Evolutionary conservation across 2,888 invertebrate species (phyloP), one percentile per base, ranked within the genome.

Genomic region (Agelastica alni): DNA sequence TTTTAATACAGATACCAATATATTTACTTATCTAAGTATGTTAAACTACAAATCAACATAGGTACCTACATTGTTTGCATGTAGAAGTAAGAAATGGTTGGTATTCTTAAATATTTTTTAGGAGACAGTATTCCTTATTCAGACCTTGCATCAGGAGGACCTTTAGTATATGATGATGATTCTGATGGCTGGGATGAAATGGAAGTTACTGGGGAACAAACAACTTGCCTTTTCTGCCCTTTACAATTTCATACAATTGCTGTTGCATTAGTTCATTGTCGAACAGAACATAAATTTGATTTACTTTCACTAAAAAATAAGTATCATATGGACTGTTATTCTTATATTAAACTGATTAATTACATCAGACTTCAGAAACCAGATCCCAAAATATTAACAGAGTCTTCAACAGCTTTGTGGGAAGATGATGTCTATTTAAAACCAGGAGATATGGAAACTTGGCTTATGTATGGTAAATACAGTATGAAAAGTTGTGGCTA

Each of bases 311-410:
- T 92, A 28, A 88, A 89, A 74, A 73, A 74, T 2, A 88, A 84
- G 70, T 86, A 87, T 67, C 82, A 82, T 63, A 87, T 93, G 84
- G 91, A 93, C 72, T 87, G 87, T 68, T 91, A 93, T 75, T 87
- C 87, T 0, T 91, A 87, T 64, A 87, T 90, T 17, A 90, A 90
- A 73, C 75, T 93, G 68, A 84, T 93, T 1, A 93, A 93, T 77
- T 93, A 85, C 68, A 86, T 93, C 56, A 83, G 90, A 64, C 80
- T 77, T 9, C 81, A 84, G 45, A 85, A 85, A 58, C 78, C 85
- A 1, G 77, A 76, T 43, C 76, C 87, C 0, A 80, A 83, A 54
- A 79, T 81, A 34, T 79, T 82, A 61, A 75, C 77, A 4, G 66
- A 71, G 32, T 72, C 83, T 10, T 75, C 78, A 37, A 74, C 77